Evolutionary conservation across 2,113 vertebrate species (phyloP).

Genomic region (Orientallactaga bullata): DNA sequence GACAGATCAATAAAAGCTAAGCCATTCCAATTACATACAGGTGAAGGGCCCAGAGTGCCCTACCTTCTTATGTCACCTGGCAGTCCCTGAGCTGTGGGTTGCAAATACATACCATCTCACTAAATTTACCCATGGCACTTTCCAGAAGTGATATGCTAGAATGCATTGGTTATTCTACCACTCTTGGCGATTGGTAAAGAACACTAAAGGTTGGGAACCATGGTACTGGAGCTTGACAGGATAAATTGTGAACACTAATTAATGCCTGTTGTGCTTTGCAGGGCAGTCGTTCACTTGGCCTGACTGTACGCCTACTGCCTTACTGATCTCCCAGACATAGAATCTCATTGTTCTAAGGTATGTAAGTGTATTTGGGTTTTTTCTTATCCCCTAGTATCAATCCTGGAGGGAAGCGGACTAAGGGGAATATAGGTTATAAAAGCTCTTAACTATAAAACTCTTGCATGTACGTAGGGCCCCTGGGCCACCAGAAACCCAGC

Average conservation of each 20-base stretch:
- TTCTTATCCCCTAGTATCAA: neutral
- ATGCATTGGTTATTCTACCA: neutral
- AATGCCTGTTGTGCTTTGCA: neutral
- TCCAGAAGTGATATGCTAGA: neutral
- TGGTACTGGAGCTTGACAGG: neutral
- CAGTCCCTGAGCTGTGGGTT: neutral
- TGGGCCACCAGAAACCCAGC: neutral
- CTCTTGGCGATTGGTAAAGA: neutral
- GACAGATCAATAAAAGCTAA: neutral
- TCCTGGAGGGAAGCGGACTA: neutral
- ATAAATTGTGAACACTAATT: neutral
- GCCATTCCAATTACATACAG: neutral
- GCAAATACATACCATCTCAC: neutral
- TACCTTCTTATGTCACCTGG: neutral
- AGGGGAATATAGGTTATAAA: neutral
- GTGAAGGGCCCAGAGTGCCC: too few relatives aligned
- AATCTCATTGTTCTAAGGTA: neutral
- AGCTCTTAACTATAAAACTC: neutral
- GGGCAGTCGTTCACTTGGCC: neutral
- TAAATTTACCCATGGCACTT: neutral
- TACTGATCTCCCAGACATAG: rapidly evolving
- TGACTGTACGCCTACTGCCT: neutral
- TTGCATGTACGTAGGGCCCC: neutral
- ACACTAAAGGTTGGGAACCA: neutral
- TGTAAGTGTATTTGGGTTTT: neutral